Conservation (phyloP, 1,140 invertebrate genomes). For the Notospermus geniculatus region DNA sequence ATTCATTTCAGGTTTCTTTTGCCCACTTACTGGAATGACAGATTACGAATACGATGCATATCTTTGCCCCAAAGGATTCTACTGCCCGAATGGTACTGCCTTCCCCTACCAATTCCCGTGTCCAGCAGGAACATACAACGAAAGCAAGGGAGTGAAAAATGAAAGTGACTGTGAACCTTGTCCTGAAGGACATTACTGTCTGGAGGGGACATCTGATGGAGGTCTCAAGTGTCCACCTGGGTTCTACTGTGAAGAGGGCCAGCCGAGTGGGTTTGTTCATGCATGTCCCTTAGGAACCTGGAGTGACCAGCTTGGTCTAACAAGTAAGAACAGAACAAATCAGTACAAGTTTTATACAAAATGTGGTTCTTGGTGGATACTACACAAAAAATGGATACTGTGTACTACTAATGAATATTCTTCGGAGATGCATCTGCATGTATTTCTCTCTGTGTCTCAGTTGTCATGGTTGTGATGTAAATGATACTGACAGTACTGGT, state of each 20-base stretch:
- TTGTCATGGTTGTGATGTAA: too few relatives aligned
- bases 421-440: slow-evolving; percentile 34
- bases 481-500: too few relatives aligned
- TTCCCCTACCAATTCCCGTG: slow-evolving; percentile 34
- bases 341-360: too few relatives aligned
- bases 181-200: slow-evolving; percentile 39
- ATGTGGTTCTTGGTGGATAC: too few relatives aligned
- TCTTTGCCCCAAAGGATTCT: slow-evolving; percentile 40
- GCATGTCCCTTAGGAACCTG: slow-evolving; percentile 48
- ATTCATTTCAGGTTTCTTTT: slow-evolving; percentile 41
- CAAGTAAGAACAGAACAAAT: slow-evolving; percentile 29
- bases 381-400: too few relatives aligned
- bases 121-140: slow-evolving; percentile 44
- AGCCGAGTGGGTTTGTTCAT: slow-evolving; percentile 34
- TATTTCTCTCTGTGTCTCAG: too few relatives aligned
- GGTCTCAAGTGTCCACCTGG: slow-evolving; percentile 40
- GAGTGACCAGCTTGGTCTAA: slow-evolving; percentile 29
- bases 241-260: slow-evolving; percentile 39
- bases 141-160: slow-evolving; percentile 28
- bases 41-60: slow-evolving; percentile 27
- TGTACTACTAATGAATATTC: too few relatives aligned
- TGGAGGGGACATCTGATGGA: slow-evolving; percentile 24
- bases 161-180: slow-evolving; percentile 32
- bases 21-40: slow-evolving; percentile 27
- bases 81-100: slow-evolving; percentile 44